A percentile compares a stretch with the other conserved stretches of the same genome.
Evolutionary conservation across 2,888 invertebrate genomes (phyloP).

Genomic region (Dinocampus coccinellae): DNA sequence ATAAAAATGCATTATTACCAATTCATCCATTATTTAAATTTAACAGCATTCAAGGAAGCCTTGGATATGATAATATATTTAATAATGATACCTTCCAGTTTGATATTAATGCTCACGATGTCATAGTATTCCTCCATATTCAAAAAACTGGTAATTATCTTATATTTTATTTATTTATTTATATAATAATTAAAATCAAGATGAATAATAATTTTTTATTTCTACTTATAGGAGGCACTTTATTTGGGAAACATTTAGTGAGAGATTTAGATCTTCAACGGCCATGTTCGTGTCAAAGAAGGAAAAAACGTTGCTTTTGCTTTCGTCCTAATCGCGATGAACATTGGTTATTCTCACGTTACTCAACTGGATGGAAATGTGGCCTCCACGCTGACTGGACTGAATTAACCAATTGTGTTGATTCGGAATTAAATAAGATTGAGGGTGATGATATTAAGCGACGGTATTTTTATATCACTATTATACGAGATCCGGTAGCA

Average conservation of each 20-base stretch:
- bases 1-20: constrained; percentile 57
- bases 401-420: constrained; percentile 92
- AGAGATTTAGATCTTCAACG: constrained; percentile 92
- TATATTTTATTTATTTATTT: neutral
- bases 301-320: constrained; percentile 91
- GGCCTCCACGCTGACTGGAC: constrained; percentile 99
- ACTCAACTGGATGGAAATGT: constrained; percentile 98
- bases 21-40: constrained; percentile 63
- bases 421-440: constrained; percentile 90
- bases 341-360: constrained; percentile 97
- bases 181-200: too few species aligned
- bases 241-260: constrained; percentile 96
- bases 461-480: constrained; percentile 96
- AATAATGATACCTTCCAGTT: constrained; percentile 87
- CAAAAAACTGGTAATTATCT: constrained; percentile 87
- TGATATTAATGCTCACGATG: constrained; percentile 93
- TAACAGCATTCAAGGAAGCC: constrained; percentile 69
- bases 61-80: constrained; percentile 88
- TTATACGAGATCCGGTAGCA: constrained; percentile 93
- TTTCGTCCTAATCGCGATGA: constrained; percentile 92
- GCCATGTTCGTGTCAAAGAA: constrained; percentile 93
- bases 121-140: constrained; percentile 97
- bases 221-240: constrained; percentile 81
- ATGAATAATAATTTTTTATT: constrained; percentile 5
- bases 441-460: constrained; percentile 86